A percentile compares a stretch with the other conserved stretches of the same genome.
Conservation (phyloP, 2,113 vertebrate species). For the Taxidea taxus region DNA sequence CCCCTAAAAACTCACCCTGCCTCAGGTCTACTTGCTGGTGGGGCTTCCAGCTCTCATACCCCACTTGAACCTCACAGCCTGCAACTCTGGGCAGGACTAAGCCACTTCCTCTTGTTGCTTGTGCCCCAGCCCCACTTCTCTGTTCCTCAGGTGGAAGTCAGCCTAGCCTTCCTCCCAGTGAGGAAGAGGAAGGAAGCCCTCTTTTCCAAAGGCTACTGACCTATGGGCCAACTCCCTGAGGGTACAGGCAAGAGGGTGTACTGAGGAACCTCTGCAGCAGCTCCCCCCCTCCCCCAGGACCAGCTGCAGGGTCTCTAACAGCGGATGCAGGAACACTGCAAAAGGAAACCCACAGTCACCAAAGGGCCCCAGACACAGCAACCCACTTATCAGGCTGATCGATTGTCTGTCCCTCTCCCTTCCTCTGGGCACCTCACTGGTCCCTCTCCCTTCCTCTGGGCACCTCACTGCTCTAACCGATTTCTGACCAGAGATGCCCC, state of each 20-base stretch:
- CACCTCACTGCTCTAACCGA: not conserved
- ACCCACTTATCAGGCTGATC: not conserved
- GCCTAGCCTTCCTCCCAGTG: not conserved
- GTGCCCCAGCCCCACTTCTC: not conserved
- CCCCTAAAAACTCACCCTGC: not conserved
- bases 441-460: not conserved
- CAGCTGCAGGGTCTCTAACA: slow-evolving; percentile 15
- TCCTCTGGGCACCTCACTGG: not conserved
- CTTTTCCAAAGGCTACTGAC: not conserved
- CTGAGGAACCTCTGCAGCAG: not conserved
- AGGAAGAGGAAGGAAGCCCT: slow-evolving; percentile 28
- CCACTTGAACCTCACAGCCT: not conserved
- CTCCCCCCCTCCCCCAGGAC: not conserved
- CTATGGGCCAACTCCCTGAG: not conserved
- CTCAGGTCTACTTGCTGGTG: not conserved
- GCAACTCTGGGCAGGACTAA: not conserved
- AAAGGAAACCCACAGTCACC: slow-evolving; percentile 67
- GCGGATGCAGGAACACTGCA: not conserved
- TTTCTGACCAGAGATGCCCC: not conserved
- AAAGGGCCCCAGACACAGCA: not conserved
- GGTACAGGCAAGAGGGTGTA: not conserved
- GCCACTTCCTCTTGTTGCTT: slow-evolving; percentile 30
- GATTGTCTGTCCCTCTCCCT: not conserved
- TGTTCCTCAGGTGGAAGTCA: not conserved
- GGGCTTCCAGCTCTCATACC: not conserved